Percentiles rank a stretch among this genome's conserved stretches.
Conservation (phyloP, 2,888 invertebrate genomes). For the Esperia sulphurella region DNA sequence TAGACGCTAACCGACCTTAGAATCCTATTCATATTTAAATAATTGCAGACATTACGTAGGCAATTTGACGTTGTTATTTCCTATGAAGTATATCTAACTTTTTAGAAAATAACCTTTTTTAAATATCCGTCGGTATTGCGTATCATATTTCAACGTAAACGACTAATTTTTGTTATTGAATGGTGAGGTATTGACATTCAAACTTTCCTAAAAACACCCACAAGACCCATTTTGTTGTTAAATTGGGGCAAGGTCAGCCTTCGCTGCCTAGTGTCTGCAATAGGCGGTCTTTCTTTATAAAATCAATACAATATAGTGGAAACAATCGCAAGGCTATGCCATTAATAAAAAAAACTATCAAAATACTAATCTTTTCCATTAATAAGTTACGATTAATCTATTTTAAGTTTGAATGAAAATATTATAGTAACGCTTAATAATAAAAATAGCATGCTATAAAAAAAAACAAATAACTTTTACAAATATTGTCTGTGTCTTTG, state of each 20-base stretch:
- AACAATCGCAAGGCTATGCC: conserved; percentile 30
- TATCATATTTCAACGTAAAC: background rate
- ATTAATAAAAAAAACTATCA: conserved; percentile 15
- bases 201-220: conserved; percentile 18
- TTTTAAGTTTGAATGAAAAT: too few species aligned
- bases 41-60: too few species aligned
- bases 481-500: too few species aligned
- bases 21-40: too few species aligned
- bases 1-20: too few species aligned
- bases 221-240: conserved; percentile 8
- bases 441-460: background rate
- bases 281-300: conserved; percentile 57
- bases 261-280: conserved; percentile 42
- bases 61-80: too few species aligned
- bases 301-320: conserved; percentile 71
- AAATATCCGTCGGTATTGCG: background rate
- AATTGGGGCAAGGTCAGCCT: conserved; percentile 66
- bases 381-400: too few species aligned
- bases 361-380: conserved; percentile 20
- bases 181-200: background rate
- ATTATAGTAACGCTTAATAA: too few species aligned
- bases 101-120: too few species aligned
- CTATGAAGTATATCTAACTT: too few species aligned
- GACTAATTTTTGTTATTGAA: background rate
- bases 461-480: too few species aligned